phyloP scores from a whole-genome alignment of 92 coral and sea anemone genomes.

The Zoanthus gigantus region DNA sequence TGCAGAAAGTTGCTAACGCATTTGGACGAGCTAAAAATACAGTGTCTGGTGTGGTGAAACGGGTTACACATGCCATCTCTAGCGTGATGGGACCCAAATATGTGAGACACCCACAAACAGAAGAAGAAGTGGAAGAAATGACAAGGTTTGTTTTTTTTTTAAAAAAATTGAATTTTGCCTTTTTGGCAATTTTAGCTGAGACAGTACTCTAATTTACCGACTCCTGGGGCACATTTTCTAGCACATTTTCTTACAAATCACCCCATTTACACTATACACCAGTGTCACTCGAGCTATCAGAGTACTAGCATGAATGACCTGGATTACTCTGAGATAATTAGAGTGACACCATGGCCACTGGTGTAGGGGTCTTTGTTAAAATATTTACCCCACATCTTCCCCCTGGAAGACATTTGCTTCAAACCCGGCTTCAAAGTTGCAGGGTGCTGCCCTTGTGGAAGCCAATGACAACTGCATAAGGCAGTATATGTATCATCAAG shows the following conservation, averaged over 20 bases:
- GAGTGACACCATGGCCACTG: background rate
- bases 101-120: background rate
- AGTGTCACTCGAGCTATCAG: constrained; percentile 5
- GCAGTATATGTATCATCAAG: constrained; percentile 3
- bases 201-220: background rate
- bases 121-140: background rate
- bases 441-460: constrained; percentile 5
- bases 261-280: background rate
- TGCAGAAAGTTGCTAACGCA: constrained; percentile 19
- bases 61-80: background rate
- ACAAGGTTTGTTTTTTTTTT: background rate
- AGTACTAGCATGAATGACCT: background rate
- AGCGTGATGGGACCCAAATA: background rate
- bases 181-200: background rate
- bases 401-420: constrained; percentile 3
- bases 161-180: background rate
- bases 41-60: background rate
- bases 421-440: background rate
- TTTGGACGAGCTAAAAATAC: constrained; percentile 12
- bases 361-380: background rate
- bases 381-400: background rate
- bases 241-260: background rate
- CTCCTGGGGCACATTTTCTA: constrained; percentile 1
- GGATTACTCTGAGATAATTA: constrained; percentile 2
- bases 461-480: background rate